These are phyloP conservation scores for Myiozetetes cayanensis DNA, from an alignment of 2,113 vertebrate species.

Conservation along the genomic window DNA sequence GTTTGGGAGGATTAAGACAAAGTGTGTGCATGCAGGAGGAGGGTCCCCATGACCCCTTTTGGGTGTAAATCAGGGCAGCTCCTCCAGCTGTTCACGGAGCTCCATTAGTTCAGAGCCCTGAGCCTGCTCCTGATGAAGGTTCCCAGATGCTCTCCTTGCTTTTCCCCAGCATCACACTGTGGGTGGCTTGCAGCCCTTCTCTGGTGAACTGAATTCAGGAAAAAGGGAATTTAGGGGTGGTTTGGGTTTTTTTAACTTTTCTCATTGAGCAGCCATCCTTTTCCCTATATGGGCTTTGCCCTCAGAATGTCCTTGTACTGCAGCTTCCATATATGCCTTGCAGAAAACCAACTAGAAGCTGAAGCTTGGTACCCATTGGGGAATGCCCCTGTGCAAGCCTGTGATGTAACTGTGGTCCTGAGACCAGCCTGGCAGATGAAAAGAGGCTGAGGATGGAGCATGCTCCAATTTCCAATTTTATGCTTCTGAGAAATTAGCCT, in stretches of 20 bases:
- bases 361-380: neutral
- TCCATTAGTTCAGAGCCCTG: neutral
- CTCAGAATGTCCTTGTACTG: neutral
- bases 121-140: neutral
- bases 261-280: neutral
- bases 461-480: neutral
- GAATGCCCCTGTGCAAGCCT: neutral
- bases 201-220: neutral
- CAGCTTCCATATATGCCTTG: neutral
- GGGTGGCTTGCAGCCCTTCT: conserved; percentile 6
- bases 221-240: neutral
- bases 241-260: neutral
- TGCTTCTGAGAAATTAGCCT: neutral
- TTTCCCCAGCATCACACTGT: neutral
- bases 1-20: conserved; percentile 16
- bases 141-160: conserved; percentile 17
- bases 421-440: neutral
- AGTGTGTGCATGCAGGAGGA: neutral
- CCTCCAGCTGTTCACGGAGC: neutral
- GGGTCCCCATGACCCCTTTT: neutral
- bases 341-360: neutral
- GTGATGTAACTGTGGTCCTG: neutral
- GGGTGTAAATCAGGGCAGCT: neutral
- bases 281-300: neutral
- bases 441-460: neutral